phyloP scores from a whole-genome alignment of 1,140 invertebrate species.

The Belonocnema kinseyi region DNA sequence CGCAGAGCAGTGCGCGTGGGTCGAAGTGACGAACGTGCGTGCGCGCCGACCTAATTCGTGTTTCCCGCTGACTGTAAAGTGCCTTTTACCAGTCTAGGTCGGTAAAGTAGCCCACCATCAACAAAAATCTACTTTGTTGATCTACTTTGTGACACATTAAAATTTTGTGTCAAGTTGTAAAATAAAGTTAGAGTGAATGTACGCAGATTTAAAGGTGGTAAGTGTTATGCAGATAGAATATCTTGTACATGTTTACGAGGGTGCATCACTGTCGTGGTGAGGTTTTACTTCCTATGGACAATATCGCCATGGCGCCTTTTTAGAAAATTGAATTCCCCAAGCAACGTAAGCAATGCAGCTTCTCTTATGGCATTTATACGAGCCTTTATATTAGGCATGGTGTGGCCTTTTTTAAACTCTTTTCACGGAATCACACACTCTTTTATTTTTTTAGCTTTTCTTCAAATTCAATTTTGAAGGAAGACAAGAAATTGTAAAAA shows the following conservation, averaged over 20 bases:
- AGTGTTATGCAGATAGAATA: neutral
- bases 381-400: conserved; percentile 19
- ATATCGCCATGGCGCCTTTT: conserved; percentile 6
- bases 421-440: neutral
- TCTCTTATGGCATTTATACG: conserved; percentile 7
- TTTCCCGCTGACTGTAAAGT: too few species aligned
- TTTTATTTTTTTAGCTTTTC: neutral
- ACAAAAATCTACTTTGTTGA: too few species aligned
- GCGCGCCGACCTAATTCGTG: too few species aligned
- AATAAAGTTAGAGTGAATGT: neutral
- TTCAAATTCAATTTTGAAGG: neutral
- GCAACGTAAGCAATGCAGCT: neutral
- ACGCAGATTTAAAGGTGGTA: neutral
- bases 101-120: too few species aligned
- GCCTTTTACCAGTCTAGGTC: too few species aligned
- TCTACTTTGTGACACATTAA: too few species aligned
- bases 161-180: neutral
- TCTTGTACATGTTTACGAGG: conserved; percentile 1
- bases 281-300: conserved; percentile 1
- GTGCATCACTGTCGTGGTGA: neutral
- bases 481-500: too few species aligned
- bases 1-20: too few species aligned
- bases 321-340: conserved; percentile 18
- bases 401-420: neutral
- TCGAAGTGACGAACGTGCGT: too few species aligned